Evolutionary conservation across 2,113 vertebrate genomes (phyloP).

Genomic region (Phycodurus eques): DNA sequence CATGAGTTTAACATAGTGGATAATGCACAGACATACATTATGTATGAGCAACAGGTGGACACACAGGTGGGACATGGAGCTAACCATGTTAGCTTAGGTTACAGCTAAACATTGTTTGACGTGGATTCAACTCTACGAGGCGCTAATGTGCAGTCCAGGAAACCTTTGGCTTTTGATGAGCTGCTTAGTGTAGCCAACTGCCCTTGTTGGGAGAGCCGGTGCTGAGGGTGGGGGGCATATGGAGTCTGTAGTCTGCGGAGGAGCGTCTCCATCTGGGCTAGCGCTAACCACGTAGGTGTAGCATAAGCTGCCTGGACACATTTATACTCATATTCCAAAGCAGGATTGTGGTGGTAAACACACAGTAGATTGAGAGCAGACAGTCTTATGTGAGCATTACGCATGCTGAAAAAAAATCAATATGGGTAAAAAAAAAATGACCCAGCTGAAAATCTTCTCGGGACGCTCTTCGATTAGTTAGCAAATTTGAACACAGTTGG

Average conservation of each 20-base stretch:
- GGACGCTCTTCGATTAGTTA: too few species aligned
- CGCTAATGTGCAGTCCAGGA: slow-evolving; percentile 1
- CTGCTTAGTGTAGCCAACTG: slow-evolving; percentile 41
- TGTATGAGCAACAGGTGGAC: slow-evolving; percentile 3
- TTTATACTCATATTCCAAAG: slow-evolving; percentile 29
- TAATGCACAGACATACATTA: slow-evolving; percentile 7
- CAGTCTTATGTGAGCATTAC: not conserved
- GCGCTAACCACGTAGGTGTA: slow-evolving; percentile 58
- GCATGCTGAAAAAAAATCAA: too few species aligned
- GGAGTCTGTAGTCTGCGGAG: slow-evolving; percentile 31
- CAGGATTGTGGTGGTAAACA: slow-evolving; percentile 24
- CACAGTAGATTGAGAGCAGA: not conserved
- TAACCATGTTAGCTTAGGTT: not conserved
- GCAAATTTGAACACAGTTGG: too few species aligned
- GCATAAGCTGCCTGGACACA: slow-evolving; percentile 64
- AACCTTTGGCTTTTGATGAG: slow-evolving; percentile 24
- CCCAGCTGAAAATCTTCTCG: too few species aligned
- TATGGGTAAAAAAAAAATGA: too few species aligned
- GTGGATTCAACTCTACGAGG: not conserved
- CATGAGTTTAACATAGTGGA: not conserved
- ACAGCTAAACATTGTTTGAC: not conserved
- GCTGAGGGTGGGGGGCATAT: slow-evolving; percentile 39
- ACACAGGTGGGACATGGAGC: not conserved
- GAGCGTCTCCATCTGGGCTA: slow-evolving; percentile 52
- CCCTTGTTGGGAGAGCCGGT: slow-evolving; percentile 41